phyloP scores from a whole-genome alignment of 2,797 vertebrate species.

The Ispidina lecontei region DNA sequence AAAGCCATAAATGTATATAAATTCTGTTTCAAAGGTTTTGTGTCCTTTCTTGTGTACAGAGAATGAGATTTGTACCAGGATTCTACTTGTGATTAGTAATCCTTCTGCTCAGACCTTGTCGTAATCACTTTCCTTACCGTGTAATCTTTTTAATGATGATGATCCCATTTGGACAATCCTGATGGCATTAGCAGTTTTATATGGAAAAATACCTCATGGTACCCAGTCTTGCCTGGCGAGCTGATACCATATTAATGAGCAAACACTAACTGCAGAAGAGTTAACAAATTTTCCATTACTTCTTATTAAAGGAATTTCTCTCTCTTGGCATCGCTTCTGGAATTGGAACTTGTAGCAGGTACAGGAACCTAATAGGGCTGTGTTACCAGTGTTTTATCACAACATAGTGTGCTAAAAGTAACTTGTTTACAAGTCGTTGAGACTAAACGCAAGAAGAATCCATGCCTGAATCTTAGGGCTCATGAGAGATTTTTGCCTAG shows the following conservation, averaged over 20 bases:
- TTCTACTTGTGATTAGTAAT: conserved; percentile 70
- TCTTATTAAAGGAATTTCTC: conserved; percentile 46
- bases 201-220: conserved; percentile 65
- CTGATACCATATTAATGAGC: conserved; percentile 18
- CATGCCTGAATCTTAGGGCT: conserved; percentile 24
- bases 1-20: conserved; percentile 93
- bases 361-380: conserved; percentile 42
- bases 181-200: conserved; percentile 68
- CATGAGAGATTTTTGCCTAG: neutral
- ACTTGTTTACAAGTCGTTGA: conserved; percentile 66
- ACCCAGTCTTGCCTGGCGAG: conserved; percentile 38
- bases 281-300: conserved; percentile 54
- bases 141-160: conserved; percentile 54
- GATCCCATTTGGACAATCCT: conserved; percentile 65
- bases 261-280: conserved; percentile 63
- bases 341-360: conserved; percentile 48
- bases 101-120: conserved; percentile 19
- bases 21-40: conserved; percentile 81
- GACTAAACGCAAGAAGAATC: conserved; percentile 70
- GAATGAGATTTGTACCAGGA: conserved; percentile 61
- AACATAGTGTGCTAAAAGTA: conserved; percentile 57
- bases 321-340: conserved; percentile 36
- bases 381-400: conserved; percentile 42
- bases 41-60: conserved; percentile 74
- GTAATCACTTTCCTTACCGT: conserved; percentile 15